Evolutionary conservation across 2,888 invertebrate species (phyloP).

Genomic region (Rosalia funebris): DNA sequence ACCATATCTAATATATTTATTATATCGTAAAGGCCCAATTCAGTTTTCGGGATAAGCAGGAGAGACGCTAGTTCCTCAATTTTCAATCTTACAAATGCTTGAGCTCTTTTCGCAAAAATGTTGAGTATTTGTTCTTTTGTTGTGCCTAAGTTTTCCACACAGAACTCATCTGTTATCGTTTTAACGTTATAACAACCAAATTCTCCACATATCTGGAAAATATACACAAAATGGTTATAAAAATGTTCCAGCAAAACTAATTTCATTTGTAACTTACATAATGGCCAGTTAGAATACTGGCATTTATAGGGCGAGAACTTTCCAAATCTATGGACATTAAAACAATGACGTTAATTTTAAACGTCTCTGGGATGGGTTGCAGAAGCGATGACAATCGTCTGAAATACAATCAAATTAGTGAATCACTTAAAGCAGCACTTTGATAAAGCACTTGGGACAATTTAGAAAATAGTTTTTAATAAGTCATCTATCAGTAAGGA

Average conservation of each 20-base stretch:
- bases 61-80: conserved; percentile 40
- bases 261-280: conserved; percentile 53
- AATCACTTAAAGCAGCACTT: too few species aligned
- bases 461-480: too few species aligned
- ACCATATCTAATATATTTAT: conserved; percentile 36
- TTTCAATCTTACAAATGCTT: conserved; percentile 44
- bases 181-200: conserved; percentile 51
- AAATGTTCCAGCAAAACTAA: conserved; percentile 2
- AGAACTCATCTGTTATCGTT: conserved; percentile 38
- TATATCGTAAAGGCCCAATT: conserved; percentile 31
- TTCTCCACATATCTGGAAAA: conserved; percentile 52
- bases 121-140: conserved; percentile 43
- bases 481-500: too few species aligned
- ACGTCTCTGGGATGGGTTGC: conserved; percentile 51
- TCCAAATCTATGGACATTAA: conserved; percentile 45
- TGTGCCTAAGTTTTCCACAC: conserved; percentile 38
- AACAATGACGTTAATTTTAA: conserved; percentile 52
- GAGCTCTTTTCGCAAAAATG: conserved; percentile 46
- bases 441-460: too few species aligned
- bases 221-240: background rate
- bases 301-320: conserved; percentile 49
- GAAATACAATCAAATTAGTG: conserved; percentile 38
- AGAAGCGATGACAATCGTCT: conserved; percentile 50
- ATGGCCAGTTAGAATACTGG: conserved; percentile 52
- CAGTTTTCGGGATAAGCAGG: conserved; percentile 26